Base-by-base conservation (phyloP, 2,888 invertebrate genomes). In the Leptothorax acervorum region DNA sequence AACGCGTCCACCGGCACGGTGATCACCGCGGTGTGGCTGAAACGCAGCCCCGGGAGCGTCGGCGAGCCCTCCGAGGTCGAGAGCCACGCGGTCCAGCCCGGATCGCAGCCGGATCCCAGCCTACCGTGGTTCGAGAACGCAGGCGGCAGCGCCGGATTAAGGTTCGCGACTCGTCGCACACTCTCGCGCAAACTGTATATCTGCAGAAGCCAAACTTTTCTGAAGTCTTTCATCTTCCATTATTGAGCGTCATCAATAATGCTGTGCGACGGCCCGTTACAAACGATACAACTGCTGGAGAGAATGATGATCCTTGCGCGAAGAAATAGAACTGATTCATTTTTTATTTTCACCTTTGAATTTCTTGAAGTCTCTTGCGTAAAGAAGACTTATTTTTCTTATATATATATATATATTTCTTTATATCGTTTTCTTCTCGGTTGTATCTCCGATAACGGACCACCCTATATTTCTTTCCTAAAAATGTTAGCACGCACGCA, bases 61-160 rank as follows among this genome's bases (percentile, higher is more conserved):
- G 95, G 95, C 39, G 95, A 95, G 85, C 94, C 95, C 48, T 84
- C 94, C 92, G 95, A 96, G 23, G 94, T 95, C 0, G 94, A 95
- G 12, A 95, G 95, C 4, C 94, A 95, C 2, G 94, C 95, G 0
- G 95, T 96, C 66, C 96, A 96, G 92, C 93, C 96, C 74, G 97
- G 97, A 84, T 96, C 96, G 91, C 96, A 96, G 86, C 97, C 97
- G 35, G 96, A 96, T 91, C 94, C 96, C 83, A 96, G 96, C 91
- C 97, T 96, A 94, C 97, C 97, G 28, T 97, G 97, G 97, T 97
- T 96, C 92, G 97, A 96, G 86, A 96, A 97, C 90, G 96, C 96
- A 1, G 96, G 96, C 87, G 96, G 96, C 88, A 96, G 96, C 78
- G 96, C 95, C 86, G 95, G 95, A 31, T 95, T 97, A 62, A 95